Conservation (phyloP, 2,888 invertebrate genomes). For the Tetropium fuscum region DNA sequence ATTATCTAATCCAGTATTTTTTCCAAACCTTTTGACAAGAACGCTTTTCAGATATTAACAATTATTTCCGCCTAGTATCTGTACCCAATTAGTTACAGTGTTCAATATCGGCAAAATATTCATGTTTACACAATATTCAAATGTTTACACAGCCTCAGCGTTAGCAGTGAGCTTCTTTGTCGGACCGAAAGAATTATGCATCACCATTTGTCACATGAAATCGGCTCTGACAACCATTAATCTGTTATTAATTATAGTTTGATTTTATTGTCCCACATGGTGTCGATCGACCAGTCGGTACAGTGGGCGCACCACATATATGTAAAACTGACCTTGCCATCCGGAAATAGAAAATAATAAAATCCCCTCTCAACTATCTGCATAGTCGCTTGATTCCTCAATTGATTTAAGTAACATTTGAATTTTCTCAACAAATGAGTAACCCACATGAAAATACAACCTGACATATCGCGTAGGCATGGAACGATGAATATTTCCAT, state of each 20-base stretch:
- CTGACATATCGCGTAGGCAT: background rate
- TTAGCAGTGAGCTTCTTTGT: too few species aligned
- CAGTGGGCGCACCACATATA: slow-evolving; percentile 16
- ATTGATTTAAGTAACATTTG: background rate
- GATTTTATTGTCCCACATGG: slow-evolving; percentile 5
- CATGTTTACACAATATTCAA: too few species aligned
- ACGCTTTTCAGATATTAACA: too few species aligned
- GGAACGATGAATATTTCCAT: slow-evolving; percentile 2
- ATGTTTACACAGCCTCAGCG: too few species aligned
- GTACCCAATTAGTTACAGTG: too few species aligned
- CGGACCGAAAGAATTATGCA: too few species aligned
- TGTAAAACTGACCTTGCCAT: slow-evolving; percentile 16
- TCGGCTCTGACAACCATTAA: too few species aligned
- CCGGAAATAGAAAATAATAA: slow-evolving; percentile 15
- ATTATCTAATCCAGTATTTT: too few species aligned
- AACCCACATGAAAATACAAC: background rate
- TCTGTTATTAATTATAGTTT: background rate
- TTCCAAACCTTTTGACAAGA: too few species aligned
- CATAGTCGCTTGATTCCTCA: slow-evolving; percentile 4
- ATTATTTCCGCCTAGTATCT: too few species aligned
- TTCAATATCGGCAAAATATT: too few species aligned
- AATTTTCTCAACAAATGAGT: background rate
- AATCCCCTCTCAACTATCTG: slow-evolving; percentile 5
- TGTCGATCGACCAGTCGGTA: background rate
- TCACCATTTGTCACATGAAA: too few species aligned